These are phyloP conservation scores for Pachydiplax longipennis DNA, from an alignment of 2,888 invertebrate genomes.

Conservation along the genomic window DNA sequence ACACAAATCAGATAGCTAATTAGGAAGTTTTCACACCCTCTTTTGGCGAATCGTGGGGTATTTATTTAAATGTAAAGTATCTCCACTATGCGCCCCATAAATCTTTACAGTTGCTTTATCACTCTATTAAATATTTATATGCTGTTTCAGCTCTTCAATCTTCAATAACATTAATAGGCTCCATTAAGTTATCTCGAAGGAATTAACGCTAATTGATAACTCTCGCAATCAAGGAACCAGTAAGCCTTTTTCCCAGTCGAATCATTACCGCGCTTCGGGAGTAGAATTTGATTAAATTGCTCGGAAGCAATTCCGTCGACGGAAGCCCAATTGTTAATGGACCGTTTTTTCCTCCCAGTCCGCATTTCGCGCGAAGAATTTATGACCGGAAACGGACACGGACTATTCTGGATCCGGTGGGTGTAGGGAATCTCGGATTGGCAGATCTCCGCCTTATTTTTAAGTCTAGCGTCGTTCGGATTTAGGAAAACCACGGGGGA, in stretches of 20 bases:
- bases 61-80: too few species aligned
- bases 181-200: not conserved
- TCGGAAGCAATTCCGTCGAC: not conserved
- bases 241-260: not conserved
- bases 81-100: too few species aligned
- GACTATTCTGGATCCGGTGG: not conserved
- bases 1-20: too few species aligned
- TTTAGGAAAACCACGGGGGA: not conserved
- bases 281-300: not conserved
- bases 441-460: not conserved
- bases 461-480: not conserved
- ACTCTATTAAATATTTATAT: too few species aligned
- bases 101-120: too few species aligned
- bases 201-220: not conserved
- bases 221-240: not conserved
- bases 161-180: too few species aligned
- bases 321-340: not conserved
- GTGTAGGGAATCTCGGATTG: conserved; percentile 23
- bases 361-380: not conserved
- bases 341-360: not conserved
- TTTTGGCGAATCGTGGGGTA: too few species aligned
- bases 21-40: too few species aligned
- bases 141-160: too few species aligned
- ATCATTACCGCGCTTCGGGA: not conserved
- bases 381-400: conserved; percentile 10